A percentile compares a stretch with the other conserved stretches of the same genome.
These are phyloP conservation scores for Tenthredo scrophulariae DNA, from an alignment of 2,888 invertebrate species.

Conservation along the genomic window DNA sequence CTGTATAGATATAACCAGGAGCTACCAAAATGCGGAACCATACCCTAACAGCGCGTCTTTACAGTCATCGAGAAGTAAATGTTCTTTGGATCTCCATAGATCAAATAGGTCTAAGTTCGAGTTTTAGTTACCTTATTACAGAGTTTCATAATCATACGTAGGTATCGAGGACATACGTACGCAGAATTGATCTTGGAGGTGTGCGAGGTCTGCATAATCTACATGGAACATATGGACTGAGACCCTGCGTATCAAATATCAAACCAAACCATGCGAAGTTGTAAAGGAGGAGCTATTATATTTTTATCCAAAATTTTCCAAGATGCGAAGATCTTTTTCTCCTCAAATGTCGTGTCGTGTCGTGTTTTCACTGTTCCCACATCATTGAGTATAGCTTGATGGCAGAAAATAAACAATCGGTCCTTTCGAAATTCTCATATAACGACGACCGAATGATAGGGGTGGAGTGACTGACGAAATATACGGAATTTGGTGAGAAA, in stretches of 20 bases:
- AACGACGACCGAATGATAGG: neutral
- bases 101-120: neutral
- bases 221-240: neutral
- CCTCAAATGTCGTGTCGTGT: neutral
- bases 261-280: neutral
- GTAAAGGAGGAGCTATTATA: constrained; percentile 2
- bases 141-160: neutral
- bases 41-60: neutral
- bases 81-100: neutral
- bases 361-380: neutral
- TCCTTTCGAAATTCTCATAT: constrained; percentile 8
- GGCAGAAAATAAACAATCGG: neutral
- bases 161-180: neutral
- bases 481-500: neutral
- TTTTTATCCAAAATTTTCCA: constrained; percentile 1
- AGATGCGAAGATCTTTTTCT: constrained; percentile 2
- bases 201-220: neutral
- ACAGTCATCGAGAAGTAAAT: neutral
- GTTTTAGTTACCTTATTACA: neutral
- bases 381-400: neutral
- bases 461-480: neutral
- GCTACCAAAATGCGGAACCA: neutral
- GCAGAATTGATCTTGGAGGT: neutral
- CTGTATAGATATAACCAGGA: neutral
- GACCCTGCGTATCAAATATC: constrained; percentile 16